phyloP scores from a whole-genome alignment of 2,113 vertebrate genomes.

The Rana temporaria region DNA sequence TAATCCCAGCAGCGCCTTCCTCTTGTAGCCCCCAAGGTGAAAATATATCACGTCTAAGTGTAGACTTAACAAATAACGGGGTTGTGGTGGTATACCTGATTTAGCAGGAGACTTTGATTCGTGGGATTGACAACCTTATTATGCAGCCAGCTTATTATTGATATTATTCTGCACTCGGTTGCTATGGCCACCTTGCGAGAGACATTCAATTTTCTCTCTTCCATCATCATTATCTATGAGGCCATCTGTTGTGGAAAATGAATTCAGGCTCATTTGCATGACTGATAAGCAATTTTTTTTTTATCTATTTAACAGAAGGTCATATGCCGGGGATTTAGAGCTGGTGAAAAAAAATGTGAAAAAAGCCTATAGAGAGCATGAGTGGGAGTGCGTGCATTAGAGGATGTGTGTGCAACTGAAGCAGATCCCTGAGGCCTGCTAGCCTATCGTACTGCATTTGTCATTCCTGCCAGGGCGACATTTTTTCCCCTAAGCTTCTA shows the following conservation, averaged over 20 bases:
- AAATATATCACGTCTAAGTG: slow-evolving; percentile 62
- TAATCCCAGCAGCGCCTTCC: background rate
- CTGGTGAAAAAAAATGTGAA: slow-evolving; percentile 75
- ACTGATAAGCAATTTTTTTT: slow-evolving; percentile 99
- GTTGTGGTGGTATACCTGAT: slow-evolving; percentile 81
- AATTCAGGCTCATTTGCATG: slow-evolving; percentile 99
- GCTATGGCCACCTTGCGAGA: slow-evolving; percentile 99
- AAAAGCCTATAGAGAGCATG: slow-evolving; percentile 77
- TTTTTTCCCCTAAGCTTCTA: slow-evolving; percentile 77
- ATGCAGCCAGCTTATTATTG: slow-evolving; percentile 99
- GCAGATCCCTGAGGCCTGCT: slow-evolving; percentile 81
- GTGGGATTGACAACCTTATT: slow-evolving; percentile 99
- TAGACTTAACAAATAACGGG: slow-evolving; percentile 73
- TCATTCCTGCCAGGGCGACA: slow-evolving; percentile 84
- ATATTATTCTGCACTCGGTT: slow-evolving; percentile 98
- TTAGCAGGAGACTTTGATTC: slow-evolving; percentile 88
- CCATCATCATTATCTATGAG: slow-evolving; percentile 99
- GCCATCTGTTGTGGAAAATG: slow-evolving; percentile 99
- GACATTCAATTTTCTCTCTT: slow-evolving; percentile 99
- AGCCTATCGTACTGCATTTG: slow-evolving; percentile 81
- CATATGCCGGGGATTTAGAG: slow-evolving; percentile 99
- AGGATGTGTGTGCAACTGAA: slow-evolving; percentile 77
- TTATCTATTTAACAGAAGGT: slow-evolving; percentile 99
- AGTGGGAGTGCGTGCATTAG: slow-evolving; percentile 77
- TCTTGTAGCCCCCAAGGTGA: slow-evolving; percentile 59